Base-by-base conservation (phyloP, 2,888 invertebrate species). In the Aphodius sticticus region DNA sequence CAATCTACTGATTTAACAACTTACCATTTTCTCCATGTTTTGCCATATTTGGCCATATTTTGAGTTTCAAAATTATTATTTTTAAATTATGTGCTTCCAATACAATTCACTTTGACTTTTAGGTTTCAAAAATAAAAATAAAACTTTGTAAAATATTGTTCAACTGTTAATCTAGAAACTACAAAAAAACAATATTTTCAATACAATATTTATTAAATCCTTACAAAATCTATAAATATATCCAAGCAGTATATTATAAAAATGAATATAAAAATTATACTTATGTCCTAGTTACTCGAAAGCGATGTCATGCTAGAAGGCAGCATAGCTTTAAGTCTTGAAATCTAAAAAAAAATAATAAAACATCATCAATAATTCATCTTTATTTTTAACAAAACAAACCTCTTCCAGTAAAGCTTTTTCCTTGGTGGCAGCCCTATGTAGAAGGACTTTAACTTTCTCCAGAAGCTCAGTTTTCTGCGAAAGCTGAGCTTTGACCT, bases 341-440 rank as follows among this genome's bases (percentile, higher is more conserved):
- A 76, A 70, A 86, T 84, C 86, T 86, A 77, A 79, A 84, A 77
- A 75, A 80, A 77, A 76, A 80, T 38, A 81, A 79, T 77, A 79
- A 75, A 77, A 38, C 35, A n/a, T 35, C 37, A 36, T 14, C 35
- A 12, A 16, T 16, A 16, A 70, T 16, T 70, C 14, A 16, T 16
- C 38, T 26, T 16, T 12, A 26, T 12, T 35, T 35, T 16, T 72
- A 78, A 35, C 53, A 37, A 16, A 75, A 15, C 69, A 53, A 69
- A 77, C 92, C 87, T 93, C 92, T 83, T 93, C 92, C 37, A 92
- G 89, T 69, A 94, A 88, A 14, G 90, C 88, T 84, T 93, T 93
- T 84, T 94, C 94, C 84, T 93, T 93, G 9, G 91, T 89, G 0
- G 93, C 93, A 6, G 94, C 93, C 77, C 92, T 90, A 70, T 93